Conservation (phyloP, 2,113 vertebrate species). For the Cyphomyrus plagiostoma region DNA sequence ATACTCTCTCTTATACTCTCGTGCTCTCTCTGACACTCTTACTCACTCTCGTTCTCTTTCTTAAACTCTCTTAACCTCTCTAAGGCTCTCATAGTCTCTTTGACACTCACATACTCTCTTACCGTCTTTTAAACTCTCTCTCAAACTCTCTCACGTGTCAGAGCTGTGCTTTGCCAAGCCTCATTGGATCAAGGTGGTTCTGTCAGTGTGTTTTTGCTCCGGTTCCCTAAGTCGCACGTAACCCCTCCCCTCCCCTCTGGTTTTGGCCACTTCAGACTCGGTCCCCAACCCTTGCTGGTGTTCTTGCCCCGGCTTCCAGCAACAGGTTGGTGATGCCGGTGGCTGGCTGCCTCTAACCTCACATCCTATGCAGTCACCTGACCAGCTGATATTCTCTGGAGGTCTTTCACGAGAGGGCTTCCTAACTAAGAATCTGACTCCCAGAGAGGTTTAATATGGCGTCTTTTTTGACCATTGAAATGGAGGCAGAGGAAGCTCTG, state of each 20-base stretch:
- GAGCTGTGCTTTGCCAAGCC: not conserved
- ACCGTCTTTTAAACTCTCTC: not conserved
- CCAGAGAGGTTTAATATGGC: not conserved
- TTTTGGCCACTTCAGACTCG: not conserved
- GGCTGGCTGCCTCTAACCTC: not conserved
- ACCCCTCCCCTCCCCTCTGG: not conserved
- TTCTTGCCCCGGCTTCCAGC: not conserved
- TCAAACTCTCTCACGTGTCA: not conserved
- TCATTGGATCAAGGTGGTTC: not conserved
- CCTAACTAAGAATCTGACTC: not conserved
- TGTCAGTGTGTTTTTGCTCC: not conserved
- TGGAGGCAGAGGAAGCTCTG: conserved; percentile 3
- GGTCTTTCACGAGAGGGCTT: not conserved
- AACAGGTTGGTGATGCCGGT: not conserved
- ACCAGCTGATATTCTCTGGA: not conserved
- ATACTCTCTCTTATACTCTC: not conserved
- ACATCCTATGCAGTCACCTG: not conserved
- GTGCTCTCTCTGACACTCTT: not conserved
- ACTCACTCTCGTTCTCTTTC: no score
- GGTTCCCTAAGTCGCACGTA: not conserved
- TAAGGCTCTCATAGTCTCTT: not conserved
- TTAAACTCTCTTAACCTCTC: not conserved
- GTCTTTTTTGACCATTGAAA: conserved; percentile 3
- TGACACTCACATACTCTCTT: not conserved
- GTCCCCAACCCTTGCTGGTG: not conserved